A percentile compares a stretch with the other conserved stretches of the same genome.
Evolutionary conservation across 92 coral and sea anemone species (phyloP).

Genomic region (Heliopora coerulea): DNA sequence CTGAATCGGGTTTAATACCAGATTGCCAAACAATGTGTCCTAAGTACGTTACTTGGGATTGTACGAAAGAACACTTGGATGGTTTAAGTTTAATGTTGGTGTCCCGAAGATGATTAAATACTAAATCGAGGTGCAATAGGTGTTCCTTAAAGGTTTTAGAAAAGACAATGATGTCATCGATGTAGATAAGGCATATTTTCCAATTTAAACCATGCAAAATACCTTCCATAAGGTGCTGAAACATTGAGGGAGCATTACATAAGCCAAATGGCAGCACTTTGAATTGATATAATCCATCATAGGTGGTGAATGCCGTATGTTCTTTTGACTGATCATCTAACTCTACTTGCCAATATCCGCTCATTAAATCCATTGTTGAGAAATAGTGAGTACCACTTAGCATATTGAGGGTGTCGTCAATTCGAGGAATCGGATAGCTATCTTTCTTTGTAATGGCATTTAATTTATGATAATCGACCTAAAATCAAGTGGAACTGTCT

Average conservation of each 20-base stretch:
- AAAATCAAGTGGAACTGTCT: conserved; percentile 47
- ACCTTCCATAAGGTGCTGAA: conserved; percentile 28
- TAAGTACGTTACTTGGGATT: conserved; percentile 36
- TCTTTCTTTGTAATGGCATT: conserved; percentile 45
- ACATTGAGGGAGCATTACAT: conserved; percentile 29
- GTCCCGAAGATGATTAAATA: conserved; percentile 41
- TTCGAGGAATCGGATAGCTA: conserved; percentile 49
- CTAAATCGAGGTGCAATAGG: conserved; percentile 30
- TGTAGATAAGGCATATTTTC: conserved; percentile 22
- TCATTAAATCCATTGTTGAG: conserved; percentile 37
- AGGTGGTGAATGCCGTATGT: conserved; percentile 22
- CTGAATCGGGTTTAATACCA: conserved; percentile 55
- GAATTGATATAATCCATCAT: conserved; percentile 14
- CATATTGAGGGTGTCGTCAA: conserved; percentile 32
- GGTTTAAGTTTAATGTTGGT: conserved; percentile 63
- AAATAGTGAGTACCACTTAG: conserved; percentile 29
- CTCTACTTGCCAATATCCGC: conserved; percentile 47
- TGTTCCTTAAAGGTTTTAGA: conserved; percentile 49
- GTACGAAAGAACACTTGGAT: conserved; percentile 50
- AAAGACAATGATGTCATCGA: conserved; percentile 31
- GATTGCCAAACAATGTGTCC: conserved; percentile 49
- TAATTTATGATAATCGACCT: conserved; percentile 51
- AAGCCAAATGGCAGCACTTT: conserved; percentile 21
- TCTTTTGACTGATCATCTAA: conserved; percentile 23
- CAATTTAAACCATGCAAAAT: conserved; percentile 24